Base-by-base conservation (phyloP, 2,888 invertebrate genomes). In the Caenorhabditis sp. region DNA sequence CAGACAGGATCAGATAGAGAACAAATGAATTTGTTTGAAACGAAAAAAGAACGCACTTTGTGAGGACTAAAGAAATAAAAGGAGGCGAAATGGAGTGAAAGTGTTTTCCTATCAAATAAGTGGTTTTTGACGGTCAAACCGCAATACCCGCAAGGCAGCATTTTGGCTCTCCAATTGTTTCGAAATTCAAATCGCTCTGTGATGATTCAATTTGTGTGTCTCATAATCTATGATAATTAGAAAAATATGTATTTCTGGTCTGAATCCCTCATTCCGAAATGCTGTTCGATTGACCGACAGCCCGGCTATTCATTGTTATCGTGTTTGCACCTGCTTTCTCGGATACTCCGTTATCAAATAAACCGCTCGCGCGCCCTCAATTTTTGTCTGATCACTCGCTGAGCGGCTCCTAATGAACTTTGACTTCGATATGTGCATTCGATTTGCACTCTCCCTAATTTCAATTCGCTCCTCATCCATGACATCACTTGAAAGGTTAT, bases 301-400 rank as follows among this genome's bases (percentile, higher is more conserved):
- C 24, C 39, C 20, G 70, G 46, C 70, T 50, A 66, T 52, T 43
- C 50, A 41, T 45, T 52, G 20, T 52, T 24, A 37, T 70, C 37
- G 13, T 70, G 39, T 70, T 70, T 70, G 70, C 59, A 59, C 59
- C 39, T 43, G 59, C 58, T 58, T n/a, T n/a, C n/a, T 59, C 70
- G 70, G 59, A 70, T 58, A 43, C 68, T 30, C 43, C 24, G 17
- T 58, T 45, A 50, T 53, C 70, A 70, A 70, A 61, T 39, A 68
- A 35, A 43, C 43, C 37, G 39, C 37, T 24, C 39, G 8, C 11
- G 2, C n/a, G n/a, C n/a, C n/a, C n/a, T n/a, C n/a, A n/a, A n/a
- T 35, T 7, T n/a, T 13, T 22, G 1, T 26, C 9, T 32, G 22
- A 32, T 27, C 41, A 15, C 11, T 35, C 35, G 2, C 4, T 9